Conservation (phyloP, 2,113 vertebrate genomes). For the Ondatra zibethicus region DNA sequence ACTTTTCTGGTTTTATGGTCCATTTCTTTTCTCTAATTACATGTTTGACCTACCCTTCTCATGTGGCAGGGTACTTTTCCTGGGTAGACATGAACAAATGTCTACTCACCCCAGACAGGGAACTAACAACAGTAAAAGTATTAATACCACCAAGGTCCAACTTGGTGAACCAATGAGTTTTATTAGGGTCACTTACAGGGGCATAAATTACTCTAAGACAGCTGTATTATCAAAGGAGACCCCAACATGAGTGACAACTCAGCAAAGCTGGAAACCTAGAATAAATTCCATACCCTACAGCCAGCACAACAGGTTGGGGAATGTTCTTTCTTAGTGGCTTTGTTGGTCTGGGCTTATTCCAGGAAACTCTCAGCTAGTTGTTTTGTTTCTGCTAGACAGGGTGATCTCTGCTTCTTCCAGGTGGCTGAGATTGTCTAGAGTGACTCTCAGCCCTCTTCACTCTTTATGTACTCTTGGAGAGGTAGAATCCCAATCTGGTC, state of each 20-base stretch:
- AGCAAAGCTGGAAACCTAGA: neutral
- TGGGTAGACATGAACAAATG: neutral
- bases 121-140: neutral
- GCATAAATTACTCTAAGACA: neutral
- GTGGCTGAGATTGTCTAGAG: neutral
- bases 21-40: constrained; percentile 29
- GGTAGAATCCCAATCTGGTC: neutral
- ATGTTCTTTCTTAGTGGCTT: neutral
- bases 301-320: neutral
- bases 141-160: neutral
- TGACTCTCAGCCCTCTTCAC: neutral
- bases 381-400: neutral
- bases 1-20: neutral
- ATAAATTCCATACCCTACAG: neutral
- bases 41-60: neutral
- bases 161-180: neutral
- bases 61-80: neutral
- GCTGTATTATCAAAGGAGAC: neutral
- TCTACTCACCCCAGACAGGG: neutral
- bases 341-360: neutral
- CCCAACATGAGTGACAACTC: neutral
- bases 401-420: neutral
- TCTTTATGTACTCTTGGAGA: neutral
- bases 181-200: neutral
- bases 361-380: neutral